phyloP scores from a whole-genome alignment of 2,113 vertebrate species.

The Meles meles region DNA sequence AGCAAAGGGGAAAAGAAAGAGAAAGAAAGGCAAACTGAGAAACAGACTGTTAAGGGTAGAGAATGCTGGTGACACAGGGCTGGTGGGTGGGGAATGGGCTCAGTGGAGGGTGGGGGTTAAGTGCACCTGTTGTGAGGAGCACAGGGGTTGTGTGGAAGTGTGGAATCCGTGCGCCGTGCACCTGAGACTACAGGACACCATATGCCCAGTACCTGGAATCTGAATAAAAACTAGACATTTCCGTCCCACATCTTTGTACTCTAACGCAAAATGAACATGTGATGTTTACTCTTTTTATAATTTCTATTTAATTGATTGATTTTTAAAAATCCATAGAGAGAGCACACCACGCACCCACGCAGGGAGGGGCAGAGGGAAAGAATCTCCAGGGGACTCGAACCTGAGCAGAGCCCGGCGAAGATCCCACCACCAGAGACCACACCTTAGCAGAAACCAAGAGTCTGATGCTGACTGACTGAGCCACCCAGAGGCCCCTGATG shows the following conservation, averaged over 20 bases:
- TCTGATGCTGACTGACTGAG: neutral
- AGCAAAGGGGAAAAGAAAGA: neutral
- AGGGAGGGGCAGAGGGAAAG: neutral
- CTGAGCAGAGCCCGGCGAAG: neutral
- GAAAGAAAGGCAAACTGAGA: neutral
- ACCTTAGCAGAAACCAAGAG: neutral
- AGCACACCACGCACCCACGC: neutral
- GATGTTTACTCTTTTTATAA: neutral
- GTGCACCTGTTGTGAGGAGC: neutral
- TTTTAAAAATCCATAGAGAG: neutral
- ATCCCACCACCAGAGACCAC: neutral
- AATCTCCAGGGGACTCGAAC: neutral
- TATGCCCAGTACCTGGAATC: neutral
- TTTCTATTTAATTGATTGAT: neutral
- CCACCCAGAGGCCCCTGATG: neutral
- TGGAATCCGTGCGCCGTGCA: accelerated
- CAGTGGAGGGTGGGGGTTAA: neutral
- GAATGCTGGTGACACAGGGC: neutral
- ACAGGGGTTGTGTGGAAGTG: neutral
- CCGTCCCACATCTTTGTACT: neutral
- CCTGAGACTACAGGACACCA: neutral
- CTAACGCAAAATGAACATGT: neutral
- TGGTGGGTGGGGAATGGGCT: neutral
- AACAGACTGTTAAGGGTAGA: neutral
- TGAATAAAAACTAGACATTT: neutral